Base-by-base conservation (phyloP, 2,888 invertebrate genomes). In the Limnephilus marmoratus region DNA sequence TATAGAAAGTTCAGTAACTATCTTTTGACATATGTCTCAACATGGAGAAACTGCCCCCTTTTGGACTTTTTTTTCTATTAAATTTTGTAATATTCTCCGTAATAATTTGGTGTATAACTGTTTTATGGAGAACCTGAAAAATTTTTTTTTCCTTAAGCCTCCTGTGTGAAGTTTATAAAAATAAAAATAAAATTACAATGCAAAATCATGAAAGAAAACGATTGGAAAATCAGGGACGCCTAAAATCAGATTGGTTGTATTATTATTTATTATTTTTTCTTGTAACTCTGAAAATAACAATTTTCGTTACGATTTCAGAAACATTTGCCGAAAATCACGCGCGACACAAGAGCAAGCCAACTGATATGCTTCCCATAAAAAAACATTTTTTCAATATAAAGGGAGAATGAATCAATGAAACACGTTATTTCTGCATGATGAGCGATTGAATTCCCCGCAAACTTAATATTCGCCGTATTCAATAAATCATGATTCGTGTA, bases 391-490 rank as follows among this genome's bases (percentile, higher is more conserved):
- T 34, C 34, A 15, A 34, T 82, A 7, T 18, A 34, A 82, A 31
- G 18, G 3, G 34, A 13, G 15, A 34, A 34, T 82, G 18, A 82
- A 82, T 34, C 41, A 85, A 34, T 85, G 41, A 87, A 53, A 49
- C 29, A 53, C 88, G 37, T 81, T 15, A 24, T 34, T 37, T 81
- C n/a, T 24, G 88, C 88, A 81, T 89, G 88, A 68, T 68, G 34
- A 34, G 31, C 4, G 68, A 89, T 89, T 80, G 88, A 80, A 81
- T 89, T 68, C 37, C 31, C 37, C 11, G 18, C 37, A 34, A 89
- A 81, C 29, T 80, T 89, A 80, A 89, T 89, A 89, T 80, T 34
- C 88, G 18, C 18, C 80, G n/a, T 37, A 80, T 68, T 80, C 88
- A 34, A 89, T 89, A 89, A 89, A 81, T 89, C 88, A 80, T 12